Evolutionary conservation across 2,888 invertebrate genomes (phyloP).

Genomic region (Nymphalis polychloros): DNA sequence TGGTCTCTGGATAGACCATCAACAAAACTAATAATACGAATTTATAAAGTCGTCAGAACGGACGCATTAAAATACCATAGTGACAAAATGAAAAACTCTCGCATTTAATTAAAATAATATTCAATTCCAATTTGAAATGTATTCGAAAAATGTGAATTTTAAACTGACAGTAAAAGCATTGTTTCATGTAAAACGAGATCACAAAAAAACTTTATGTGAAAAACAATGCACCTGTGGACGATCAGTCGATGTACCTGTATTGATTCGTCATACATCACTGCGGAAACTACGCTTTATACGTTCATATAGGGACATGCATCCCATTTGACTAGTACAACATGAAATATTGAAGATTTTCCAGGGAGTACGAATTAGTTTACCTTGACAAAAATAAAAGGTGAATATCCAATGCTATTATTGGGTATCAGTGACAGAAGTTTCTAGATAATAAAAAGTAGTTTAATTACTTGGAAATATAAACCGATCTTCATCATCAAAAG

Average conservation of each 20-base stretch:
- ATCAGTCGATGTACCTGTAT: conserved; percentile 23
- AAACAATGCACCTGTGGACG: conserved; percentile 23
- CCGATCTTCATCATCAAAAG: too few relatives aligned
- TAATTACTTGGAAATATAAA: too few relatives aligned
- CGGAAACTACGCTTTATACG: conserved; percentile 1
- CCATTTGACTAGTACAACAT: not conserved
- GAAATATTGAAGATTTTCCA: too few relatives aligned
- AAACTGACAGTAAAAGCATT: conserved; percentile 15
- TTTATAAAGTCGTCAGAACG: not conserved
- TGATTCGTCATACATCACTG: conserved; percentile 33
- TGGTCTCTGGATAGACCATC: too few relatives aligned
- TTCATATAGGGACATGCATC: not conserved
- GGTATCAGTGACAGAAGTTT: too few relatives aligned
- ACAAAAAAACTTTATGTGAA: conserved; percentile 21
- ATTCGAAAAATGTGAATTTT: conserved; percentile 3
- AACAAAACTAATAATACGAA: too few relatives aligned
- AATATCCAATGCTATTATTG: too few relatives aligned
- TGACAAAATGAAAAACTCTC: not conserved
- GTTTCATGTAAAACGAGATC: conserved; percentile 23
- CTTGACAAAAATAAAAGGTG: too few relatives aligned
- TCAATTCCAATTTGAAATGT: not conserved
- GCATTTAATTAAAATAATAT: not conserved
- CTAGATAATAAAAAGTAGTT: too few relatives aligned
- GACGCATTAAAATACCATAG: not conserved
- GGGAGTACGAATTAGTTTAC: too few relatives aligned